Evolutionary conservation across 2,888 invertebrate species (phyloP).

Genomic region (Slavum lentiscoides): DNA sequence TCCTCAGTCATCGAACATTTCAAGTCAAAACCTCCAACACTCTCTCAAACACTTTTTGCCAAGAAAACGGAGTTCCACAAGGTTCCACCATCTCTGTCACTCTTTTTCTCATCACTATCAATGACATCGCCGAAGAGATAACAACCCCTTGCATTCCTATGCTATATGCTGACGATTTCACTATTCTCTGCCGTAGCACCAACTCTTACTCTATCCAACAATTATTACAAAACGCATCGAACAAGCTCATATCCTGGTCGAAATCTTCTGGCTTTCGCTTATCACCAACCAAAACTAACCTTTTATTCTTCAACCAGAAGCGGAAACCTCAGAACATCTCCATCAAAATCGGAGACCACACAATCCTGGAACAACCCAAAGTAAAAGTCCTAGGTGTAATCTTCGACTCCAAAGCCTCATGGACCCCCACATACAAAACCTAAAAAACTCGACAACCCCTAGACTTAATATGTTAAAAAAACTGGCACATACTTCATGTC

Average conservation of each 20-base stretch:
- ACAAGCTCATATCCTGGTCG: neutral
- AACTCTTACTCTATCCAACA: neutral
- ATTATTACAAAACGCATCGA: neutral
- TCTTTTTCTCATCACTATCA: neutral
- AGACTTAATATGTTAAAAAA: neutral
- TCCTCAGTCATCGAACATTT: too few relatives aligned
- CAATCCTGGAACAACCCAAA: neutral
- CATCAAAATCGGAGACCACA: neutral
- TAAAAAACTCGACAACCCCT: neutral
- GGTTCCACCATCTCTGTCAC: neutral
- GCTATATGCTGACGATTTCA: neutral
- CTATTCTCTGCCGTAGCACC: neutral
- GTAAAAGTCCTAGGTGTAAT: neutral
- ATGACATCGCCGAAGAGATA: too few relatives aligned
- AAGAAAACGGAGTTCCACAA: neutral
- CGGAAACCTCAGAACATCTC: neutral
- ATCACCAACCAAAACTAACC: neutral
- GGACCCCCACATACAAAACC: neutral
- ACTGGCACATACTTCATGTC: neutral
- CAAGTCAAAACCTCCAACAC: too few relatives aligned
- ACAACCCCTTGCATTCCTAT: neutral
- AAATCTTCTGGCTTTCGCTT: neutral
- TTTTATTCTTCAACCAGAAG: neutral
- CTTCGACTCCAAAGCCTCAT: neutral
- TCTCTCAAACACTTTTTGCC: too few relatives aligned